Conservation (phyloP, 2,797 vertebrate species). For the Tachyglossus aculeatus region DNA sequence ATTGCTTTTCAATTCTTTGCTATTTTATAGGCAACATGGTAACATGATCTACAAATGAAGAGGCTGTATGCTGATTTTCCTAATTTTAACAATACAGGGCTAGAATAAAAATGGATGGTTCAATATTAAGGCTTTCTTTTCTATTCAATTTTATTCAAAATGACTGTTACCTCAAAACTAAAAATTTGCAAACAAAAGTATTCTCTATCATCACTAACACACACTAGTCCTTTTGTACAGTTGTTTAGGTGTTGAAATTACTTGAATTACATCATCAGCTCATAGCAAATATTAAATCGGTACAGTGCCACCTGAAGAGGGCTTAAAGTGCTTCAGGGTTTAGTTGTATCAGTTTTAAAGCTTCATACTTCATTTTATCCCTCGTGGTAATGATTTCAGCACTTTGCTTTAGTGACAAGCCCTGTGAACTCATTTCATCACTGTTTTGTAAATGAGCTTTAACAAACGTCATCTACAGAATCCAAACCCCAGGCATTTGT, state of each 20-base stretch:
- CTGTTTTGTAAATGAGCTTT: neutral
- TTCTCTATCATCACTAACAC: conserved; percentile 43
- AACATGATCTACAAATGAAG: conserved; percentile 28
- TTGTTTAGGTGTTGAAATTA: conserved; percentile 47
- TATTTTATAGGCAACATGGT: conserved; percentile 61
- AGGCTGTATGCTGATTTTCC: conserved; percentile 19
- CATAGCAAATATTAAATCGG: conserved; percentile 55
- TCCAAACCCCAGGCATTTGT: neutral
- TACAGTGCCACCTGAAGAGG: conserved; percentile 43
- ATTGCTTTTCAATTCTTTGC: conserved; percentile 69
- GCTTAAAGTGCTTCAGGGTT: conserved; percentile 21
- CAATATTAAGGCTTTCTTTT: conserved; percentile 59
- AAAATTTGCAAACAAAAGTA: conserved; percentile 45
- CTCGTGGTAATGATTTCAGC: neutral
- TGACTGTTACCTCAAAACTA: too few species aligned
- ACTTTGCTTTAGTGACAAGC: neutral
- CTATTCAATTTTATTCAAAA: conserved; percentile 44
- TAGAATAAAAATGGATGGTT: conserved; percentile 46
- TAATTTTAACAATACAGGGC: conserved; percentile 53
- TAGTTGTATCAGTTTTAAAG: too few species aligned
- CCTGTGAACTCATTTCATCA: neutral
- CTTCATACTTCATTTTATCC: neutral
- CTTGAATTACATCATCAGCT: conserved; percentile 57
- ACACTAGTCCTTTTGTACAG: conserved; percentile 22
- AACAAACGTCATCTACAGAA: conserved; percentile 23